Evolutionary conservation across 1,140 invertebrate species (phyloP), one percentile per base, ranked within the genome.

Genomic region (Scylla paramamosain): DNA sequence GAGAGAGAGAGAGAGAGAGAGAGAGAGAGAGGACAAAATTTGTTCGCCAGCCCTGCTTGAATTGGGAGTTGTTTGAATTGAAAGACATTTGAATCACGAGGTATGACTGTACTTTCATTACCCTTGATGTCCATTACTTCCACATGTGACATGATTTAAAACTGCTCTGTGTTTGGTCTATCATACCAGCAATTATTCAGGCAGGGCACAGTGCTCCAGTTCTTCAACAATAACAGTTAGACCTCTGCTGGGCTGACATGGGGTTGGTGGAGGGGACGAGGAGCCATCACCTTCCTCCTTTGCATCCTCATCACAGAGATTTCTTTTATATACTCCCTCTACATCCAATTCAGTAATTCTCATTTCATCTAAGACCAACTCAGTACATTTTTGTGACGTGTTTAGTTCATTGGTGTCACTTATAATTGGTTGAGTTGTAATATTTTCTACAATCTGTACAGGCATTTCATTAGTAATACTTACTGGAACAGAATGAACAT

Each of bases 141-240:
- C n/a, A 67, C 52, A 29, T 14, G 45, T 91, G 45, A 32, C 28
- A 91, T 20, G 14, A 0, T 46, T 14, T 28, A 3, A 45, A n/a
- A 12, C 25, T 3, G 4, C 12, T 52, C 4, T 48, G 4, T 28
- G 39, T 28, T 16, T 39, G 0, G n/a, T 39, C 20, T 45, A 39
- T n/a, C 6, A 16, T 89, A 29, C 0, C 10, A 39, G 87, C 8
- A 28, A 45, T 10, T 39, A 87, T 46, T 39, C 39, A 25, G 39
- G 39, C 31, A 46, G 14, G 31, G 31, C 86, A 32, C 31, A 46
- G 31, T 39, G 86, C 39, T 32, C 31, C 3, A 87, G n/a, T 39
- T 93, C 45, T 28, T 94, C 93, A 25, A 67, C 87, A 29, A 94
- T 94, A 45, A 94, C 88, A 83, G 20, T 94, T 48, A 94, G 31